Base-by-base conservation (phyloP, 2,797 vertebrate genomes). In the Orestias chungarensis region DNA sequence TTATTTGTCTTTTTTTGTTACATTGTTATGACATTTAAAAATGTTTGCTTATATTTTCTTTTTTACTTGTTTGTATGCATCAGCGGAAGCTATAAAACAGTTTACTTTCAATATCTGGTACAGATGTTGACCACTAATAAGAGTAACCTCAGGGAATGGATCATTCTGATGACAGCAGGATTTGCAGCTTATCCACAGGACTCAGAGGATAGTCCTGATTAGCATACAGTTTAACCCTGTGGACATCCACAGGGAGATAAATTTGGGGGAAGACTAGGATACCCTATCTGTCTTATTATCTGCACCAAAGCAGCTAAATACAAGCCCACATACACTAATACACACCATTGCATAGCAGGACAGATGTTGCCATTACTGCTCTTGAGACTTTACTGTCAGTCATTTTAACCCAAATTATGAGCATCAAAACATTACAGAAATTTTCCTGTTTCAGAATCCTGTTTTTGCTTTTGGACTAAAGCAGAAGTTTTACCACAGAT, bases 341-440 rank as follows among this genome's bases (percentile, higher is more conserved):
- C n/a, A n/a, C n/a, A n/a, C n/a, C n/a, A n/a, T n/a, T n/a, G n/a
- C n/a, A n/a, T n/a, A n/a, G 8, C 74, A 42, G 72, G 84, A 31
- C 86, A 91, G 86, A 86, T 89, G 86, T 35, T 59, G 17, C 55
- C 35, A 7, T 2, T 59, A 31, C 20, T 59, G 55, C 18, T 31
- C 17, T 23, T 29, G 10, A 20, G 55, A 14, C 31, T 59, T 59
- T 50, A 31, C 76, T 81, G 82, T 82, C 77, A 83, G 77, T 86
- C 87, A 86, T 82, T 38, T 75, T 71, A 82, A 81, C 82, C 80
- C 79, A 71, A 76, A 86, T 88, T 80, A 79, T 69, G 61, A 73
- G 18, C 17, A 8, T 11, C 6, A 71, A 71, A 69, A 72, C 43
- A 59, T 4, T 33, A 33, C 10, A 20, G 18, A 20, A 59, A 20